A percentile compares a stretch with the other conserved stretches of the same genome.
phyloP scores from a whole-genome alignment of 2,888 invertebrate species.

The Zygothrica quintamaculata region DNA sequence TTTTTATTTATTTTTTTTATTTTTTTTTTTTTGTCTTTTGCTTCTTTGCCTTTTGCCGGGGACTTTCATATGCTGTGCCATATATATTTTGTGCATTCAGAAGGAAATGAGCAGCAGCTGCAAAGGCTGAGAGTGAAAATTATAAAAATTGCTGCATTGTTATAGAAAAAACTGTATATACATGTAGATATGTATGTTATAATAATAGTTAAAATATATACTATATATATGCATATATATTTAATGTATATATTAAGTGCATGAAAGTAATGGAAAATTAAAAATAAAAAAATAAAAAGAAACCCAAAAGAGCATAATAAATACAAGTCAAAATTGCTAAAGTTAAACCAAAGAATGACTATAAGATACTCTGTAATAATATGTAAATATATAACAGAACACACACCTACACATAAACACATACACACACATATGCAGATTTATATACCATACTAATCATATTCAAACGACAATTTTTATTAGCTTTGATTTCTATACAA shows the following conservation, averaged over 20 bases:
- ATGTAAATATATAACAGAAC: too few species aligned
- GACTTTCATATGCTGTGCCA: slow-evolving; percentile 44
- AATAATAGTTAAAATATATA: not conserved
- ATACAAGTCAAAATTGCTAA: not conserved
- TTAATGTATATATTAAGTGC: slow-evolving; percentile 21
- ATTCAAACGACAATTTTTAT: too few species aligned
- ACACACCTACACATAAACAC: not conserved
- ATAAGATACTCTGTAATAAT: not conserved
- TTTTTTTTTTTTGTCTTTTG: slow-evolving; percentile 16
- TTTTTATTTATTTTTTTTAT: slow-evolving; percentile 21
- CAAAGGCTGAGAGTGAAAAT: slow-evolving; percentile 52
- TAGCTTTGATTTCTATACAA: too few species aligned
- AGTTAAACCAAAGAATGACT: too few species aligned
- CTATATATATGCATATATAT: not conserved
- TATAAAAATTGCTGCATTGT: slow-evolving; percentile 59
- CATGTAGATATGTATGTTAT: slow-evolving; percentile 7
- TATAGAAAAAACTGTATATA: slow-evolving; percentile 36
- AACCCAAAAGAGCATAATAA: too few species aligned
- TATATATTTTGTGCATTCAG: slow-evolving; percentile 66
- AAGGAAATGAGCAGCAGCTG: slow-evolving; percentile 68
- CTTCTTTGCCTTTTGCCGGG: slow-evolving; percentile 52
- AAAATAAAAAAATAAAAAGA: slow-evolving; percentile 16
- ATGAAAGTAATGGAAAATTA: slow-evolving; percentile 32
- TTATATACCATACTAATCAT: too few species aligned
- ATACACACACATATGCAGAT: too few species aligned